Evolutionary conservation across 2,888 invertebrate species (phyloP), one percentile per base, ranked within the genome.

Genomic region (Nezara viridula): DNA sequence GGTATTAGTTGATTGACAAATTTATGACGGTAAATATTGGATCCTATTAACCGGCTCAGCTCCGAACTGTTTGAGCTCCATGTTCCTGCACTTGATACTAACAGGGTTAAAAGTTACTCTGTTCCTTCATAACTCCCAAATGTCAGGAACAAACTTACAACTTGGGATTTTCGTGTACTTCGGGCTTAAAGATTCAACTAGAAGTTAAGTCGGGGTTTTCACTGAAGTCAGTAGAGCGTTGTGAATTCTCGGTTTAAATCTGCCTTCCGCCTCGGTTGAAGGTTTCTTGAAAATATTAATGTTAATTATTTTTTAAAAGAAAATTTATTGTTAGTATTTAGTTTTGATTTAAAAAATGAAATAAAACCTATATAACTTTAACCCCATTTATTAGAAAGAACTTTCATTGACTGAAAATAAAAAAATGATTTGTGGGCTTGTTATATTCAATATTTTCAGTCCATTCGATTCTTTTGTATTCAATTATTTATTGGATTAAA

Each of bases 151-250:
- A 73, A 73, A 73, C 32, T 73, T 73, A 6, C 21, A 37, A 73
- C 66, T 73, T 66, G 16, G 66, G 66, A 73, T 73, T 73, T 73
- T 73, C 66, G 32, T 73, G 66, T 73, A 37, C 32, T 60, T 73
- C 19, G 24, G 21, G 66, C 66, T 37, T 73, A 19, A 37, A 73
- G 66, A 19, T 73, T 37, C 19, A 19, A 19, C 66, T 37, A 37
- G 19, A 73, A 73, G 37, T 73, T 73, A 66, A 16, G 32, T 19
- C 66, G 6, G 32, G 32, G 32, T 5, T 66, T 60, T 27, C 16
- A 27, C 60, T 60, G 19, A 32, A 32, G 66, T 37, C 19, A 14
- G 0, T 2, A 19, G 27, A 60, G 19, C 6, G 66, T 73, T 73
- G 32, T 32, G 66, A 73, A 37, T 37, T 73, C 60, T 60, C 14